Evolutionary conservation across 2,113 vertebrate genomes (phyloP).

Genomic region (Dicerorhinus sumatrensis): DNA sequence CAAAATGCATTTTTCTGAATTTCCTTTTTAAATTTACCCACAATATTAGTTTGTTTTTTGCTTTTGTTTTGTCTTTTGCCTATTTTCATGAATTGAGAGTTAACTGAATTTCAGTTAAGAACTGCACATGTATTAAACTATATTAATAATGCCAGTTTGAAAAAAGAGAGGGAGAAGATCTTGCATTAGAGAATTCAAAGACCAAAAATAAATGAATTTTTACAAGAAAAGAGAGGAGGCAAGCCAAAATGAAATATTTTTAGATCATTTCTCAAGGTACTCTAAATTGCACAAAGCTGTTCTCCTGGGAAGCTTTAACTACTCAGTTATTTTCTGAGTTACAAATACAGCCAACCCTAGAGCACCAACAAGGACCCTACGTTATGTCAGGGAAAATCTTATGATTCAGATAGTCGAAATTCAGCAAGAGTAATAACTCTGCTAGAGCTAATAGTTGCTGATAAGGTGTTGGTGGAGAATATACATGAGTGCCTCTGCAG

Average conservation of each 20-base stretch:
- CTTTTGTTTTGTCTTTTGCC: neutral
- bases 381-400: slow-evolving; percentile 63
- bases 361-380: slow-evolving; percentile 51
- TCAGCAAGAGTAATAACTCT: slow-evolving; percentile 17
- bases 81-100: slow-evolving; percentile 28
- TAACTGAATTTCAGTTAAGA: slow-evolving; percentile 46
- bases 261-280: slow-evolving; percentile 63
- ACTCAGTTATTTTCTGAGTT: slow-evolving; percentile 61
- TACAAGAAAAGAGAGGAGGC: slow-evolving; percentile 1
- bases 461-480: slow-evolving; percentile 30
- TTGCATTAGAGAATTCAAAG: slow-evolving; percentile 51
- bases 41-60: neutral
- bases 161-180: neutral
- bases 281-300: slow-evolving; percentile 67
- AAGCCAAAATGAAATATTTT: slow-evolving; percentile 70
- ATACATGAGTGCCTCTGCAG: neutral
- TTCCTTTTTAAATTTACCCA: neutral
- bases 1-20: neutral
- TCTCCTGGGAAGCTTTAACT: slow-evolving; percentile 68
- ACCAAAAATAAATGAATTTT: slow-evolving; percentile 58
- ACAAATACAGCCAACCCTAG: slow-evolving; percentile 58
- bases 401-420: slow-evolving; percentile 49
- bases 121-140: slow-evolving; percentile 8
- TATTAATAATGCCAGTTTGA: slow-evolving; percentile 27
- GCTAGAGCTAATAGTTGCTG: slow-evolving; percentile 38